Conservation (phyloP, 2,797 vertebrate genomes). For the Cyprinella venusta region DNA sequence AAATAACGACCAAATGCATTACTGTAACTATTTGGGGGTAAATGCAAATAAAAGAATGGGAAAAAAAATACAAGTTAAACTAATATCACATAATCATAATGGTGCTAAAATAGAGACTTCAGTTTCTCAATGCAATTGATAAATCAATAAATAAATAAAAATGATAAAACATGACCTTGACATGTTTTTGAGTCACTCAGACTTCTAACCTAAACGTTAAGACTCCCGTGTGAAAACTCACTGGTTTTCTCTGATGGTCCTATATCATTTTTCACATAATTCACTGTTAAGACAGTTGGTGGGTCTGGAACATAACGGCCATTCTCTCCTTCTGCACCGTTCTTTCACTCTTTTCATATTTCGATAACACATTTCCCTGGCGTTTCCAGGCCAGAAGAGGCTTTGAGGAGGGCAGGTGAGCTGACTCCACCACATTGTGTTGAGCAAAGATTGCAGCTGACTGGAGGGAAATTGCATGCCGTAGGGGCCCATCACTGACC, state of each 20-base stretch:
- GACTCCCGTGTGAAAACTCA: neutral
- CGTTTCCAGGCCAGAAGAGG: neutral
- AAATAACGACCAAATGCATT: neutral
- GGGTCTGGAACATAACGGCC: neutral
- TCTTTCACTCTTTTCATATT: slow-evolving; percentile 25
- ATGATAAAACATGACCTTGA: neutral
- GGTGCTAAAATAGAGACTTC: neutral
- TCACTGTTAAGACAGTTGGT: neutral
- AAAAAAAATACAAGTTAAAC: neutral
- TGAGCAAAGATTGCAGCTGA: slow-evolving; percentile 32
- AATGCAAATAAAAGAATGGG: neutral
- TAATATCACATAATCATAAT: neutral
- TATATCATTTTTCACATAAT: neutral
- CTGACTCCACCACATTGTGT: slow-evolving; percentile 20
- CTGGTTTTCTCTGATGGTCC: neutral
- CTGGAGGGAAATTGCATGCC: slow-evolving; percentile 37
- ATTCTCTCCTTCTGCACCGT: slow-evolving; percentile 5
- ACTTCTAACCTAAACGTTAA: neutral
- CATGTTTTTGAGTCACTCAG: neutral
- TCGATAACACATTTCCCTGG: slow-evolving; percentile 10
- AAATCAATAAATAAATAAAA: neutral
- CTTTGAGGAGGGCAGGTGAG: slow-evolving; percentile 9
- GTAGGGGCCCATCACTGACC: slow-evolving; percentile 33
- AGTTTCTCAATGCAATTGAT: neutral
- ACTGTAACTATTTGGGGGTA: neutral